These are phyloP conservation scores for Drosophila pachea DNA, from an alignment of 1,140 invertebrate genomes.

Conservation along the genomic window DNA sequence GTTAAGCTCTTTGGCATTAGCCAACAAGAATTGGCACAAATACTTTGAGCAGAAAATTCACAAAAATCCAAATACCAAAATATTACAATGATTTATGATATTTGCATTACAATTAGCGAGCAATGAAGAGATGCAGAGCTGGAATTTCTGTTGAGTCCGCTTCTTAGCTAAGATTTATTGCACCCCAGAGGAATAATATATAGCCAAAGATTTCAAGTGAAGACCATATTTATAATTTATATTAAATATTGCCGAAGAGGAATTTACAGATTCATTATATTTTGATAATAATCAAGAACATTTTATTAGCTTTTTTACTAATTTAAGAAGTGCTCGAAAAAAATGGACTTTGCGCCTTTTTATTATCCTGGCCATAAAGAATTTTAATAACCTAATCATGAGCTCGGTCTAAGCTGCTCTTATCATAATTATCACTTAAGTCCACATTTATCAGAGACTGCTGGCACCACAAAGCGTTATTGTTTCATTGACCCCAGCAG, in stretches of 20 bases:
- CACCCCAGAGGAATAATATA: background rate
- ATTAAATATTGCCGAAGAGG: too few relatives aligned
- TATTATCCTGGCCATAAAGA: background rate
- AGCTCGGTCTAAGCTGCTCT: background rate
- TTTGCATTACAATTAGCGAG: conserved; percentile 18
- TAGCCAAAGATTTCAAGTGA: background rate
- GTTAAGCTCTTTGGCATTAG: conserved; percentile 12
- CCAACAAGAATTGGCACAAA: background rate
- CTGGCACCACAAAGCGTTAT: background rate
- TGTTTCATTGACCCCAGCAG: conserved; percentile 14
- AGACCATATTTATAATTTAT: background rate
- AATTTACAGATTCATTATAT: too few relatives aligned
- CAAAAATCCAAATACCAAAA: background rate
- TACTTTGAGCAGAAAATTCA: conserved; percentile 2
- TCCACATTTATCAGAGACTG: background rate
- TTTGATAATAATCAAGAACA: too few relatives aligned
- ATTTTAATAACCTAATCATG: background rate
- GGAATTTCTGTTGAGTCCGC: background rate
- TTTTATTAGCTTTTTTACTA: background rate
- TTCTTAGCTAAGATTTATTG: background rate
- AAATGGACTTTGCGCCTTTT: background rate
- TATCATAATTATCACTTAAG: conserved; percentile 17
- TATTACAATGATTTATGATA: conserved; percentile 21
- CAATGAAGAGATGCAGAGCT: background rate
- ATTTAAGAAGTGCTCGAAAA: background rate